A percentile compares a stretch with the other conserved stretches of the same genome.
Evolutionary conservation across 2,113 vertebrate genomes (phyloP).

Genomic region (Tiliqua scincoides): DNA sequence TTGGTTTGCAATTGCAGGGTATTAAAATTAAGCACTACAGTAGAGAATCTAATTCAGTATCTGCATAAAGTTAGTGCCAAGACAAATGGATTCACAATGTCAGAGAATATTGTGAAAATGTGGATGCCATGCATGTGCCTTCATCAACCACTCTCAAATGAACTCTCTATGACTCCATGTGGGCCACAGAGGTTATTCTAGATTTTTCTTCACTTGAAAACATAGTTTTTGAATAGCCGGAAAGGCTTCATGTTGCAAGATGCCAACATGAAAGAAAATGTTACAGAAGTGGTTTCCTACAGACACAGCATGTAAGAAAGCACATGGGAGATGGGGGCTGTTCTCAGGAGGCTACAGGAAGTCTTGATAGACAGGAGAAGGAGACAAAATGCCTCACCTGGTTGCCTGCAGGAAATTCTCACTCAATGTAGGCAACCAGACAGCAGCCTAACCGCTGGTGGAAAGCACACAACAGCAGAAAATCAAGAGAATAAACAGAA

Average conservation of each 20-base stretch:
- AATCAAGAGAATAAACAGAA: too few relatives aligned
- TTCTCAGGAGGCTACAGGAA: too few relatives aligned
- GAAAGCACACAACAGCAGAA: too few relatives aligned
- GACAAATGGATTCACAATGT: not conserved
- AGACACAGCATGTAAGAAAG: too few relatives aligned
- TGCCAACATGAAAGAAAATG: too few relatives aligned
- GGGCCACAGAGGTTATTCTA: not conserved
- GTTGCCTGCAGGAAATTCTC: too few relatives aligned
- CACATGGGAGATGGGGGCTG: too few relatives aligned
- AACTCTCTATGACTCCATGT: not conserved
- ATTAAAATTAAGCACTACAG: constrained; percentile 15
- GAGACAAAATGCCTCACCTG: too few relatives aligned
- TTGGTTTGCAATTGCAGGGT: constrained; percentile 32
- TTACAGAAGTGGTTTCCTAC: too few relatives aligned
- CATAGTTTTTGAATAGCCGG: not conserved
- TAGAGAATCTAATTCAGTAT: constrained; percentile 33
- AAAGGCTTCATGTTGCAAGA: not conserved
- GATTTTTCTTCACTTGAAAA: not conserved
- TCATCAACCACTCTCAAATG: not conserved
- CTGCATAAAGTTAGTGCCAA: not conserved
- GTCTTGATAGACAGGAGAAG: too few relatives aligned
- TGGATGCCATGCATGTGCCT: not conserved
- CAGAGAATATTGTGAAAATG: not conserved
- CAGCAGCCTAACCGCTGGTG: too few relatives aligned
- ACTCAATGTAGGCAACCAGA: too few relatives aligned